Conservation (phyloP, 2,113 vertebrate genomes). For the Paradisaea rubra region DNA sequence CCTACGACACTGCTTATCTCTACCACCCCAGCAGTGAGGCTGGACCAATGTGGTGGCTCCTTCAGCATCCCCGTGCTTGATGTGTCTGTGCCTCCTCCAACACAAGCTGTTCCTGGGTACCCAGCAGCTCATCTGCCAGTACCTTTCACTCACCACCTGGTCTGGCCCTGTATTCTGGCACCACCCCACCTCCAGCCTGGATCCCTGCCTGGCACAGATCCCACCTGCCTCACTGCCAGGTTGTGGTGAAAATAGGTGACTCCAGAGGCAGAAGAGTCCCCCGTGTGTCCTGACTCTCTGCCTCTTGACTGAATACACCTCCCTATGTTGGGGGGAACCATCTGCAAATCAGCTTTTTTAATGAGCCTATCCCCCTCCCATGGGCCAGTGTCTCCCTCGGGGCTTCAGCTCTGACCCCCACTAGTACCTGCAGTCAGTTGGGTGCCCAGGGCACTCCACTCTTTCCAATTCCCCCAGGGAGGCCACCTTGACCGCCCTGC, state of each 20-base stretch:
- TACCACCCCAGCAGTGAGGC: not conserved
- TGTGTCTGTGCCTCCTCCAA: not conserved
- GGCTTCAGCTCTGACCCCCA: not conserved
- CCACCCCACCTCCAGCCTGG: not conserved
- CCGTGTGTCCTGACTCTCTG: not conserved
- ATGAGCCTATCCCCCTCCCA: not conserved
- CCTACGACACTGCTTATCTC: not conserved
- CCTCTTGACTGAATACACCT: not conserved
- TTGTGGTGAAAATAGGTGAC: not conserved
- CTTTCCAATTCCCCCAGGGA: not conserved
- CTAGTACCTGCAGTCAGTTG: rapidly evolving
- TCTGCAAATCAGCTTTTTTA: not conserved
- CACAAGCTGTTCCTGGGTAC: not conserved
- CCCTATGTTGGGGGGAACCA: not conserved
- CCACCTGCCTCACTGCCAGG: not conserved
- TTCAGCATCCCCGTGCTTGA: not conserved
- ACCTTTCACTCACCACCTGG: not conserved
- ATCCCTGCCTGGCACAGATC: not conserved
- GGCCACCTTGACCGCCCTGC: too few relatives aligned
- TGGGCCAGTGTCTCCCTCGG: rapidly evolving
- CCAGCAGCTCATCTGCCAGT: not conserved
- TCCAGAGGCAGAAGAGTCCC: not conserved
- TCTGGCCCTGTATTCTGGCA: not conserved
- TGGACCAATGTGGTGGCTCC: not conserved
- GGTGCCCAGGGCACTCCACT: not conserved